Evolutionary conservation across 2,888 invertebrate species (phyloP).

Genomic region (Laspeyria flexula): DNA sequence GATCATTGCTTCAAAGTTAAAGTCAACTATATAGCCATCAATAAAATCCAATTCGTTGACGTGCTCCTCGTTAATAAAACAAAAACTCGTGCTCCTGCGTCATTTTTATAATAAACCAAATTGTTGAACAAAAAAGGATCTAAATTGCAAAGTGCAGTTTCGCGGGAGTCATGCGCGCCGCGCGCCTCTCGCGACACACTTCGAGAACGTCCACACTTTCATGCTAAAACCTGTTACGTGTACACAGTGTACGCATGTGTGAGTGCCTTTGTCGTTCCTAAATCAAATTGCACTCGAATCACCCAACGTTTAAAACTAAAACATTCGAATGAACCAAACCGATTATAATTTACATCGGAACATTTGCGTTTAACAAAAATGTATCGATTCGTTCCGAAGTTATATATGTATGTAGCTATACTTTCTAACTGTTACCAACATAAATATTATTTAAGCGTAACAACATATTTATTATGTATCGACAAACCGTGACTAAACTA

Average conservation of each 20-base stretch:
- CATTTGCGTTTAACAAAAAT: constrained; percentile 21
- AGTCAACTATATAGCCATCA: background rate
- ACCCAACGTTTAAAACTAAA: constrained; percentile 34
- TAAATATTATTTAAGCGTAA: constrained; percentile 39
- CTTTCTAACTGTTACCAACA: constrained; percentile 36
- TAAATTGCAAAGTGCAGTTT: constrained; percentile 50
- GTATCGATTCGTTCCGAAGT: constrained; percentile 29
- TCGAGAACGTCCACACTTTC: constrained; percentile 57
- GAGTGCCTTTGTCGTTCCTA: constrained; percentile 54
- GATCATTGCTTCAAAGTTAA: background rate
- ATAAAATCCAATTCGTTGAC: constrained; percentile 11
- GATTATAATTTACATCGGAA: constrained; percentile 28
- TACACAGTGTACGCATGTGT: constrained; percentile 35
- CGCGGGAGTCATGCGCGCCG: constrained; percentile 46
- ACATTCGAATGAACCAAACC: constrained; percentile 48
- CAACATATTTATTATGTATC: constrained; percentile 43
- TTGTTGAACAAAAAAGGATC: constrained; percentile 43
- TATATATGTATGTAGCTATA: constrained; percentile 11
- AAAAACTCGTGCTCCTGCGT: constrained; percentile 30
- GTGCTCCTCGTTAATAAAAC: constrained; percentile 24
- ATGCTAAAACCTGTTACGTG: constrained; percentile 61
- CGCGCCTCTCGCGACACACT: constrained; percentile 54
- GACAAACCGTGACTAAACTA: constrained; percentile 43
- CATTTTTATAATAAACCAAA: constrained; percentile 48
- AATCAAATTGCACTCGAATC: constrained; percentile 55